Evolutionary conservation across 2,113 vertebrate genomes (phyloP).

Genomic region (Sander lucioperca): DNA sequence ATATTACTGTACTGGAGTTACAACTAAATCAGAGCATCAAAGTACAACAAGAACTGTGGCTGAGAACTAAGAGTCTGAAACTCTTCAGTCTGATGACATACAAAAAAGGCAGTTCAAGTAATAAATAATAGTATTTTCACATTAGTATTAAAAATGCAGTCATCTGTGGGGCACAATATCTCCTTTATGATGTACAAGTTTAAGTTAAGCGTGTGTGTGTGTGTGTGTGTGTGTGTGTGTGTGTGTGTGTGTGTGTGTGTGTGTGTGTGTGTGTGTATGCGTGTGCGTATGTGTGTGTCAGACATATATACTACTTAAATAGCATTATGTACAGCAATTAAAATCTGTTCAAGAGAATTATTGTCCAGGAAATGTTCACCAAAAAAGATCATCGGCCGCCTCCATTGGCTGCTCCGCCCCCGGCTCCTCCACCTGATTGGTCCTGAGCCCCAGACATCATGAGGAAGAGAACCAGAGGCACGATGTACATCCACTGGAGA

Average conservation of each 20-base stretch:
- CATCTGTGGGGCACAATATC: constrained; percentile 27
- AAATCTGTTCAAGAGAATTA: constrained; percentile 22
- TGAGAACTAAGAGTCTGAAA: neutral
- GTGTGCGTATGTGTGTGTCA: no score
- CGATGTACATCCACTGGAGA: constrained; percentile 95
- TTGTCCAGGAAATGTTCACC: constrained; percentile 31
- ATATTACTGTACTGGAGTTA: neutral
- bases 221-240: neutral
- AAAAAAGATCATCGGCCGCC: constrained; percentile 82
- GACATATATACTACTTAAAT: constrained; percentile 47
- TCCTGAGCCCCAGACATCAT: constrained; percentile 97
- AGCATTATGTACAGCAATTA: constrained; percentile 73
- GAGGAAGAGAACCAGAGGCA: constrained; percentile 93
- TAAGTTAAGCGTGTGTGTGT: neutral
- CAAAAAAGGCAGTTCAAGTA: constrained; percentile 36
- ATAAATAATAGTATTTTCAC: constrained; percentile 83
- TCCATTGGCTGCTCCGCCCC: constrained; percentile 82
- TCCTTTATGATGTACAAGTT: constrained; percentile 37
- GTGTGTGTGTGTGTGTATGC: neutral
- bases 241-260: neutral
- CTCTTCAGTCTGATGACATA: neutral
- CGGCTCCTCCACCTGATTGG: constrained; percentile 89
- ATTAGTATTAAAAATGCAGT: constrained; percentile 75
- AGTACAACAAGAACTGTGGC: neutral
- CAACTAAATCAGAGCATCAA: neutral